Evolutionary conservation across 1,140 invertebrate species (phyloP).

Genomic region (Brachionus manjavacas): DNA sequence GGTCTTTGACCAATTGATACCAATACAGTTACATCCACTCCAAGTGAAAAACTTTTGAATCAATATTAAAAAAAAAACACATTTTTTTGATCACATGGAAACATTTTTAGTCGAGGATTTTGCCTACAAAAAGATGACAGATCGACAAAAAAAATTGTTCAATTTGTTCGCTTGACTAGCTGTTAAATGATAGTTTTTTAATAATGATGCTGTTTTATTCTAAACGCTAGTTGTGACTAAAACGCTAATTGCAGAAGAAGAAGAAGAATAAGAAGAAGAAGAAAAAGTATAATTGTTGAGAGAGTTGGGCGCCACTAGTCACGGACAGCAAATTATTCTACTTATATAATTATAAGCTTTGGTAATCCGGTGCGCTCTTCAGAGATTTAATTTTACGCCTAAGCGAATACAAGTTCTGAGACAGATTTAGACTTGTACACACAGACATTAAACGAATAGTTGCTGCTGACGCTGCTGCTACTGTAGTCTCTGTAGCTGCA

Average conservation of each 20-base stretch:
- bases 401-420: background rate
- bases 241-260: background rate
- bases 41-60: too few species aligned
- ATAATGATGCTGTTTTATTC: too few species aligned
- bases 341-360: constrained; percentile 25
- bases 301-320: background rate
- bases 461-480: background rate
- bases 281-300: background rate
- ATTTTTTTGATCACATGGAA: too few species aligned
- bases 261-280: background rate
- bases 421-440: background rate
- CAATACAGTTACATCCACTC: too few species aligned
- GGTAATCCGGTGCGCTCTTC: constrained; percentile 22
- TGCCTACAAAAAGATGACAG: too few species aligned
- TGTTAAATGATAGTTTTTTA: background rate
- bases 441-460: constrained; percentile 1
- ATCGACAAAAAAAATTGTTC: too few species aligned
- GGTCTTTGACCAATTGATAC: too few species aligned
- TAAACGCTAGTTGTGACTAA: background rate
- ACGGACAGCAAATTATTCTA: background rate
- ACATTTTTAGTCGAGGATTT: too few species aligned
- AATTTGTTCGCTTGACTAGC: background rate
- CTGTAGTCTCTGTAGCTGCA: background rate
- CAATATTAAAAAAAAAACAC: too few species aligned
- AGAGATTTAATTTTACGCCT: constrained; percentile 32